phyloP scores from a whole-genome alignment of 2,888 invertebrate genomes.

The Desoria tigrina region DNA sequence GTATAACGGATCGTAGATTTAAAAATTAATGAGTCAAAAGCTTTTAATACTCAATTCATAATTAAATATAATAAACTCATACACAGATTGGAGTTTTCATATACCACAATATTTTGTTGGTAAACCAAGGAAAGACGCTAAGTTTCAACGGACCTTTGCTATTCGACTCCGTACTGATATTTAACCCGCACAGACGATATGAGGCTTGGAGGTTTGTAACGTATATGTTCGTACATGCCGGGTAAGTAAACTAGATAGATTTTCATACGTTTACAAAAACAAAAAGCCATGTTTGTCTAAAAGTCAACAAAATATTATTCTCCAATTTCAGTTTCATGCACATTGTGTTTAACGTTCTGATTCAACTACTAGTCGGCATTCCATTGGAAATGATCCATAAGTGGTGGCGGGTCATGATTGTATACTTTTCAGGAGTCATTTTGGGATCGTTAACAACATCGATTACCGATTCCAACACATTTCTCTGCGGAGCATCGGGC shows the following conservation, averaged over 20 bases:
- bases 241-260: no score
- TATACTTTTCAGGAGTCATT: constrained; percentile 79
- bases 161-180: constrained; percentile 78
- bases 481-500: constrained; percentile 84
- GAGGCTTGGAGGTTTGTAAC: constrained; percentile 92
- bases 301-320: not conserved
- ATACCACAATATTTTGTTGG: constrained; percentile 58
- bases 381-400: constrained; percentile 95
- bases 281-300: not conserved
- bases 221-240: constrained; percentile 96
- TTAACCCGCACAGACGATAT: constrained; percentile 78
- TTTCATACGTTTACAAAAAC: no score
- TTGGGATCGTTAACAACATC: constrained; percentile 83
- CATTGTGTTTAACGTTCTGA: constrained; percentile 82
- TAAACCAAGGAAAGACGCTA: not conserved
- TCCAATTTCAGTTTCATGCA: constrained; percentile 77
- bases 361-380: constrained; percentile 88
- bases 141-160: constrained; percentile 70
- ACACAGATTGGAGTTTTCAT: constrained; percentile 61
- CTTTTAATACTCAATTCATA: no score
- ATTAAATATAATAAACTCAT: no score
- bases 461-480: constrained; percentile 73
- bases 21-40: no score
- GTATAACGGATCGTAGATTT: no score
- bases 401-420: constrained; percentile 84